Evolutionary conservation across 1,140 invertebrate genomes (phyloP), one percentile per base, ranked within the genome.

Genomic region (Neomicropteryx cornuta): DNA sequence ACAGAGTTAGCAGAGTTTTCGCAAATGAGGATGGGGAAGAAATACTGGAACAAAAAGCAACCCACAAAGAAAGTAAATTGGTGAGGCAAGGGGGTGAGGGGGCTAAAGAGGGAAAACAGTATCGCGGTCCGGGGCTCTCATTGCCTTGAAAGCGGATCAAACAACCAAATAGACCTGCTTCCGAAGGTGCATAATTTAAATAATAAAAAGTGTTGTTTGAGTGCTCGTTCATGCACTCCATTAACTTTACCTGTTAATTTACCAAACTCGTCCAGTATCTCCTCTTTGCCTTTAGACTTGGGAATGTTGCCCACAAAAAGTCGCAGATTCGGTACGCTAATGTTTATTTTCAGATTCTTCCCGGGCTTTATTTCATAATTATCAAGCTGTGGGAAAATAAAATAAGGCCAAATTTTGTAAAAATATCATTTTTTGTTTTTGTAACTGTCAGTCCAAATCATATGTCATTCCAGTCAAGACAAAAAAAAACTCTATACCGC

Each of bases 281-380:
- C 93, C 77, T 97, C 92, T 91, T 93, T 96, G 78, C 90, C 87
- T 87, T 97, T 97, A 77, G 89, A 95, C 82, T 98, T 98, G 79
- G 95, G 95, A 85, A 99, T 97, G 83, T 98, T 98, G 76, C 95
- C 95, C 76, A 98, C 89, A 83, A 98, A 99, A 79, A 99, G 88
- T 76, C 94, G 90, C 72, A 95, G 87, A 81, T 98, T 98, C 74
- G 94, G 92, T 81, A 97, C 88, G 72, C 93, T 97, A 83, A 97
- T 90, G 83, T 97, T 98, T 77, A 97, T 92, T 92, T 97, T 97
- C 74, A 98, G 81, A 75, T 81, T 82, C 82, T 96, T 96, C 76
- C 92, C 92, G 71, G 89, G 85, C 83, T 88, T 90, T 83, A 98
- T 97, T 90, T 97, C 94, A 77, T 97, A 84, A 86, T 94, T 93